Conservation (phyloP, 2,888 invertebrate genomes). For the Cosmia trapezina region DNA sequence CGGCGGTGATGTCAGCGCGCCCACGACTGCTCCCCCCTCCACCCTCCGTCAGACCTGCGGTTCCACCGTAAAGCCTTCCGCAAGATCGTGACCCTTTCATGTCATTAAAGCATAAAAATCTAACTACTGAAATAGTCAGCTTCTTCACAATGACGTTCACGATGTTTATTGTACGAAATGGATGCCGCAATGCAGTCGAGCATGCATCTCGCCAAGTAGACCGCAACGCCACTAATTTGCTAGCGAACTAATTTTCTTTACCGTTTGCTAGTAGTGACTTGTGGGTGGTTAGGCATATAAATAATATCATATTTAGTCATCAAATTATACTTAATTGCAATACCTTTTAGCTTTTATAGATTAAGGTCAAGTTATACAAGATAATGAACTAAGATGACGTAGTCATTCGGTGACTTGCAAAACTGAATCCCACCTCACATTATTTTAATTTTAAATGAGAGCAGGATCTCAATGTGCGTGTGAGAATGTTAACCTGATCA, state of each 20-base stretch:
- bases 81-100: constrained; percentile 71
- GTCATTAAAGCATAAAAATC: constrained; percentile 39
- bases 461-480: constrained; percentile 61
- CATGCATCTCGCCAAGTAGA: constrained; percentile 72
- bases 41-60: constrained; percentile 68
- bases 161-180: constrained; percentile 49
- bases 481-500: constrained; percentile 68
- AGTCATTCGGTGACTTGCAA: constrained; percentile 69
- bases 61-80: constrained; percentile 84
- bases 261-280: constrained; percentile 45
- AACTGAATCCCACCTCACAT: constrained; percentile 60
- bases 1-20: constrained; percentile 89
- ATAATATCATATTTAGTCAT: constrained; percentile 65
- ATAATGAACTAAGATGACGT: constrained; percentile 70
- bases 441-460: constrained; percentile 72
- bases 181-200: constrained; percentile 75
- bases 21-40: constrained; percentile 79
- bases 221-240: constrained; percentile 69
- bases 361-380: constrained; percentile 71
- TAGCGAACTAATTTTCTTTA: constrained; percentile 57
- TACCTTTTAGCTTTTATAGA: constrained; percentile 68
- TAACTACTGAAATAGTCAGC: not conserved
- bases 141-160: constrained; percentile 18
- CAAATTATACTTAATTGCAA: constrained; percentile 65
- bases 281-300: constrained; percentile 55